These are phyloP conservation scores for Agrypnia vestita DNA, from an alignment of 1,140 invertebrate species.

Conservation along the genomic window DNA sequence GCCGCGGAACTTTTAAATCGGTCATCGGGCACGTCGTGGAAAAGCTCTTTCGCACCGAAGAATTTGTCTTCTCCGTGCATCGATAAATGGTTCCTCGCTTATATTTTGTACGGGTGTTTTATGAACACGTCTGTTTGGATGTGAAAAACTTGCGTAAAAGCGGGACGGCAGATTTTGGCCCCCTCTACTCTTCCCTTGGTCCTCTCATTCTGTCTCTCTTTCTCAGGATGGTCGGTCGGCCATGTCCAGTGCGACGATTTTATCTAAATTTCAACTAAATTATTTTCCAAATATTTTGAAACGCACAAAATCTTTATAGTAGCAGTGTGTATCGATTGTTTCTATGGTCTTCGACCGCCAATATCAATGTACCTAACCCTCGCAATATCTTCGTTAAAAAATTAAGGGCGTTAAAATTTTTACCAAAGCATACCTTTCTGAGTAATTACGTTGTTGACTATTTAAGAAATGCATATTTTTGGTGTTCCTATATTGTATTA, in stretches of 20 bases:
- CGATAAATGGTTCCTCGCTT: background rate
- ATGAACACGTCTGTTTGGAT: background rate
- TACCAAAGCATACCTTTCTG: too few species aligned
- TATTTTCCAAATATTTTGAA: slow-evolving; percentile 19
- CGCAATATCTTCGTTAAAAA: too few species aligned
- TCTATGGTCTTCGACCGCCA: too few species aligned
- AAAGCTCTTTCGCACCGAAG: background rate
- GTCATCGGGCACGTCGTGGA: background rate
- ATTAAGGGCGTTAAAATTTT: too few species aligned
- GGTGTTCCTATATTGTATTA: too few species aligned
- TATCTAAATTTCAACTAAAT: slow-evolving; percentile 21
- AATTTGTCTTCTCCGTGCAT: background rate
- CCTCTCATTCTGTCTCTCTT: slow-evolving; percentile 34
- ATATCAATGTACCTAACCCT: too few species aligned
- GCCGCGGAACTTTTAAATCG: background rate
- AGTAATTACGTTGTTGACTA: too few species aligned
- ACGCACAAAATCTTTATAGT: too few species aligned
- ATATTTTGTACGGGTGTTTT: background rate
- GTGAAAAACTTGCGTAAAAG: slow-evolving; percentile 30
- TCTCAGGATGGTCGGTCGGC: slow-evolving; percentile 35
- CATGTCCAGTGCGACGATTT: slow-evolving; percentile 21
- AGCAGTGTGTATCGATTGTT: too few species aligned
- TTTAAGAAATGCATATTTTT: too few species aligned
- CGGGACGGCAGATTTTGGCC: slow-evolving; percentile 26
- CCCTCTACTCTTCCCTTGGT: slow-evolving; percentile 12